Conservation (phyloP, 2,113 vertebrate species). For the Ochotona curzoniae region DNA sequence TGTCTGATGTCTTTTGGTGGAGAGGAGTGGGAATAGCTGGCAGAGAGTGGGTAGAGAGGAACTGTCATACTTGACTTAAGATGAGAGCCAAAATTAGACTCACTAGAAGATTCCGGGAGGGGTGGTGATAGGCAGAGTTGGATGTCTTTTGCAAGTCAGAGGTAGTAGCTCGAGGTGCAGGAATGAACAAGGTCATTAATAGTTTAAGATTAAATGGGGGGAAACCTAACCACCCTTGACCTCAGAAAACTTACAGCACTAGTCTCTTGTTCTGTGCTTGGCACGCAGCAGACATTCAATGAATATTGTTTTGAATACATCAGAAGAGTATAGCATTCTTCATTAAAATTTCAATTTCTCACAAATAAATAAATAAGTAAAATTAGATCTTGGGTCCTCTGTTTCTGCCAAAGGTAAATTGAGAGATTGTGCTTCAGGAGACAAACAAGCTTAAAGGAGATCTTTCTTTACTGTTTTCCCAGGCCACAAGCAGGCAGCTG, state of each 20-base stretch:
- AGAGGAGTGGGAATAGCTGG: background rate
- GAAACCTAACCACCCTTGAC: slow-evolving; percentile 39
- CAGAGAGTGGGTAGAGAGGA: slow-evolving; percentile 27
- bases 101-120: slow-evolving; percentile 51
- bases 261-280: background rate
- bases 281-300: background rate
- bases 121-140: slow-evolving; percentile 54
- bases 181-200: slow-evolving; percentile 53
- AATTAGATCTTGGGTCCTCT: background rate
- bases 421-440: background rate
- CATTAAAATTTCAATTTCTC: background rate
- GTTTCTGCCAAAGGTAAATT: background rate
- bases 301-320: slow-evolving; percentile 3
- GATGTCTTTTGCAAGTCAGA: slow-evolving; percentile 14
- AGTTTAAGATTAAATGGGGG: slow-evolving; percentile 44
- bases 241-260: slow-evolving; percentile 48
- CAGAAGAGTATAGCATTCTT: background rate
- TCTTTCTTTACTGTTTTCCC: no score
- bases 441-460: background rate
- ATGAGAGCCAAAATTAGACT: slow-evolving; percentile 58
- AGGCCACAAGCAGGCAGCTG: no score
- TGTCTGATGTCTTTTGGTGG: background rate
- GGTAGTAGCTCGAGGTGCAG: slow-evolving; percentile 55
- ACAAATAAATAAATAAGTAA: no score
- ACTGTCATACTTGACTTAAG: background rate